Evolutionary conservation across 2,113 vertebrate species (phyloP).

Genomic region (Microtus richardsoni): DNA sequence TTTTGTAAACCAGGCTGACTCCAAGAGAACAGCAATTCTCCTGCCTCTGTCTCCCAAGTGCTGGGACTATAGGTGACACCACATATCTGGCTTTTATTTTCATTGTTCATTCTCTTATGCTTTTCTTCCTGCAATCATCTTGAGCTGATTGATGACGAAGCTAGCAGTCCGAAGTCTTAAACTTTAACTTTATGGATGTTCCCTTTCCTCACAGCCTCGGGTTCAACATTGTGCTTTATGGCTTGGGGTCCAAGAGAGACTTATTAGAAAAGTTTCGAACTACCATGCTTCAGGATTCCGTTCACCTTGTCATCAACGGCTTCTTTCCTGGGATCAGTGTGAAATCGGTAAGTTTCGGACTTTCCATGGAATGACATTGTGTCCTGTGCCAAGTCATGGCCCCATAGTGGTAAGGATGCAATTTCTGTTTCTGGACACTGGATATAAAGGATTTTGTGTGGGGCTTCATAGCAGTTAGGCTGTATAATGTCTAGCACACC

Average conservation of each 20-base stretch:
- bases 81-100: neutral
- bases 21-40: neutral
- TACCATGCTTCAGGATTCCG: constrained; percentile 88
- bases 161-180: constrained; percentile 28
- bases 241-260: constrained; percentile 95
- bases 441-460: neutral
- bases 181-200: constrained; percentile 69
- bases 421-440: neutral
- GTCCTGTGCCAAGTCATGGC: neutral
- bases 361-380: neutral
- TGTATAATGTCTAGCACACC: neutral
- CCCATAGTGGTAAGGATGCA: neutral
- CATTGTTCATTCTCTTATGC: neutral
- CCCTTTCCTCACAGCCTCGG: constrained; percentile 89
- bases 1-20: neutral
- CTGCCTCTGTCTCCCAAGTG: neutral
- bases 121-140: constrained; percentile 13
- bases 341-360: constrained; percentile 91
- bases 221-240: constrained; percentile 96
- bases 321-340: constrained; percentile 97
- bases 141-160: constrained; percentile 22
- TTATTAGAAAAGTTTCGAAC: constrained; percentile 95
- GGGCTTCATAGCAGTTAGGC: neutral
- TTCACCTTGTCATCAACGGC: constrained; percentile 97
- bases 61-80: neutral